Base-by-base conservation (phyloP, 2,113 vertebrate species). In the Crotalus viridis region DNA sequence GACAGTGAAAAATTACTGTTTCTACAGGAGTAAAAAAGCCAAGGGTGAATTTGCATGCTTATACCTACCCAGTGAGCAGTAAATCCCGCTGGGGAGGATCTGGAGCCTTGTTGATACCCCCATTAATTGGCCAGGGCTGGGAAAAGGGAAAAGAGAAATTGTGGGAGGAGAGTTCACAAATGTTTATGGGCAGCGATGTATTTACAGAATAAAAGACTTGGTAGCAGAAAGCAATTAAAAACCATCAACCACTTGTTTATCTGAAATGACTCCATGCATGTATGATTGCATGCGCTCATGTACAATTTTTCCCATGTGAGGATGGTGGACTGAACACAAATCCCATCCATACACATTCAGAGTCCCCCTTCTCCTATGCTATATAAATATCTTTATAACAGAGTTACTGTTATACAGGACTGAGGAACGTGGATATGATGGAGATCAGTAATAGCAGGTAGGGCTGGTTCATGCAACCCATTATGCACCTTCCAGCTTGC, bases 1-100 rank as follows among this genome's bases (percentile, higher is more conserved):
- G 59, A 24, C 26, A 33, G 12, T 13, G 26, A 9, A 0, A 39
- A 56, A 5, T 28, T 55, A 85, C 7, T 13, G 22, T 2, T 33
- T 22, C 56, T 56, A 85, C 43, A 89, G 22, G 10, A 51, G 17
- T 43, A 91, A 87, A 51, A 51, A 51, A 85, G 5, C 3, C 13
- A 85, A 61, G n/a, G 46, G 17, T 46, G 12, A 4, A 26, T 10
- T 17, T 61, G 87, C 43, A 3, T 3, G 19, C 6, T 9, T 87
- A 88, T 9, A 33, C 98, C 92, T 95, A 99, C 99, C 99, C 99
- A 0, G 99, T 99, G 33, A 99, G 98, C 90, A 99, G 98, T 96
- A 99, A 96, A 97, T 99, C 99, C 96, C 99, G 98, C 97, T 99
- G 99, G 0, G 98, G 98, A 85, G 99, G 98, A 93, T 99, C 98